phyloP scores from a whole-genome alignment of 2,888 invertebrate species.

The Diarsia rubi region DNA sequence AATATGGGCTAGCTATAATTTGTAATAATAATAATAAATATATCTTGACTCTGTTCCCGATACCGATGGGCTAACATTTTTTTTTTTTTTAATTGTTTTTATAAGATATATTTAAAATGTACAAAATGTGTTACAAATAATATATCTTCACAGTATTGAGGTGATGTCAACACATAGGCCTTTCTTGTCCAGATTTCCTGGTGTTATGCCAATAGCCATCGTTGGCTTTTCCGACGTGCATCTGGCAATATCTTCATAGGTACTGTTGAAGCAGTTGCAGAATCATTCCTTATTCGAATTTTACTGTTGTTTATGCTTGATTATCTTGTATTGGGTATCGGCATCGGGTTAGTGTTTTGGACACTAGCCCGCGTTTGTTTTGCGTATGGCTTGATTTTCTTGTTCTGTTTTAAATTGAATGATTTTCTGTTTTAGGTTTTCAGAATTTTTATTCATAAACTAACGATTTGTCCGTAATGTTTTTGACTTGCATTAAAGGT shows the following conservation, averaged over 20 bases:
- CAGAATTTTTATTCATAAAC: neutral
- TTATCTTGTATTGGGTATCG: neutral
- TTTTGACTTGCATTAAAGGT: neutral
- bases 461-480: too few species aligned
- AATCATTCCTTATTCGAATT: neutral
- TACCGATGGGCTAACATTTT: too few species aligned
- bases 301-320: neutral
- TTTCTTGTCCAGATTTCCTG: conserved; percentile 20
- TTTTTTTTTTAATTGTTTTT: too few species aligned
- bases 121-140: too few species aligned
- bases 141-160: neutral
- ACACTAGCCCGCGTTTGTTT: too few species aligned
- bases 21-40: too few species aligned
- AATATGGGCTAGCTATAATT: too few species aligned
- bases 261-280: neutral
- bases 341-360: too few species aligned
- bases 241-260: neutral
- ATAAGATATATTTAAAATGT: too few species aligned
- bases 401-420: neutral
- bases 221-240: conserved; percentile 33
- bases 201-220: conserved; percentile 37
- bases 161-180: conserved; percentile 9
- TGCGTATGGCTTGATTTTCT: neutral
- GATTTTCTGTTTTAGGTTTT: neutral
- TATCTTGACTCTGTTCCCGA: too few species aligned